Evolutionary conservation across 2,113 vertebrate species (phyloP), one percentile per base, ranked within the genome.

Genomic region (Pimephales promelas): DNA sequence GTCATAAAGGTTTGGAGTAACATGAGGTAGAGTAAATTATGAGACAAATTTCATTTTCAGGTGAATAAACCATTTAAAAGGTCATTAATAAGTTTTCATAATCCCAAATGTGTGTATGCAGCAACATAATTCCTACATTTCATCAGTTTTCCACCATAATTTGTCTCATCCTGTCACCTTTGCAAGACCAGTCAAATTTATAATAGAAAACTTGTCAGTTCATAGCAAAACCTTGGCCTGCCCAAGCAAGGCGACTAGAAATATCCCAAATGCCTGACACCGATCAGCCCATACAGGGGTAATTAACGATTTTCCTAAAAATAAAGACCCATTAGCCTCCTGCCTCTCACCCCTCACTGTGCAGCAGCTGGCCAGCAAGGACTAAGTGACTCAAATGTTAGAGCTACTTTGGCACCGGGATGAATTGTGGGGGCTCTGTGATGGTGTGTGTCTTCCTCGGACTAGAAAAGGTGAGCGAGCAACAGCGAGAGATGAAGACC

Each of bases 281-380:
- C 79, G 83, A 88, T 88, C 84, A 84, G 66, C 68, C 83, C 77
- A 71, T 57, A 68, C 74, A 61, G 26, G 20, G 34, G 86, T 92
- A 89, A 94, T 92, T 92, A 91, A 93, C 86, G 84, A 86, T 89
- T 89, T 86, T 87, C 87, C 92, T 93, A 93, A 92, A 93, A 93
- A 94, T 93, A 93, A 93, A 93, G 87, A 84, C 80, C 89, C 90
- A 91, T 94, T 95, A 93, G 90, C 93, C 92, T 90, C 92, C 92
- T 54, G 87, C 90, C 81, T 85, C 52, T 84, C 70, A 74, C 88
- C 88, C 85, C 92, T 92, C 54, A 59, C 89, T 89, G 90, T 86
- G 92, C 85, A 92, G 88, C 93, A 94, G 93, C 94, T 94, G 92
- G 92, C 86, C 90, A 90, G 87, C 91, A 92, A 93, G 92, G 91